Evolutionary conservation across 2,113 vertebrate genomes (phyloP).

Genomic region (Sterna hirundo): DNA sequence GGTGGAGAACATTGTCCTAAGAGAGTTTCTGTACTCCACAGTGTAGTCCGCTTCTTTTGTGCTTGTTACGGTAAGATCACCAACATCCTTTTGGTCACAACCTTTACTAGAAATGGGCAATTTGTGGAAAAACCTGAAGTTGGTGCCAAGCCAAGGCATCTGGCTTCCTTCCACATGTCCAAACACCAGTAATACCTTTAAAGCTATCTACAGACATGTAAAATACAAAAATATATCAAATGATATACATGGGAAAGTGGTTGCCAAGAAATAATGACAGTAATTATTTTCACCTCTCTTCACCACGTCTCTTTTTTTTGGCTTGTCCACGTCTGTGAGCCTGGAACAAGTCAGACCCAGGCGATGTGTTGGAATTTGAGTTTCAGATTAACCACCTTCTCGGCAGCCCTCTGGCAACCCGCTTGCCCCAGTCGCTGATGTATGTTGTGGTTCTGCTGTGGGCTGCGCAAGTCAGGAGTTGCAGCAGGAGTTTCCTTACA

Average conservation of each 20-base stretch:
- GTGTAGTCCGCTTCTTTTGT: neutral
- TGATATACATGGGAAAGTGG: neutral
- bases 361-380: neutral
- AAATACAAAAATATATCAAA: conserved; percentile 9
- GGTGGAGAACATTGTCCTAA: neutral
- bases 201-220: neutral
- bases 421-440: neutral
- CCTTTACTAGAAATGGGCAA: neutral
- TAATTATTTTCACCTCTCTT: conserved; percentile 24
- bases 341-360: neutral
- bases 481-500: neutral
- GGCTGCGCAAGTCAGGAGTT: neutral
- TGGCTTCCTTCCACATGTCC: neutral
- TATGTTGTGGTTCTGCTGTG: neutral
- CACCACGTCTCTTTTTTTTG: neutral
- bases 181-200: conserved; percentile 16
- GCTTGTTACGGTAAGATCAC: neutral
- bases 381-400: neutral
- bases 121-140: neutral
- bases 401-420: accelerated
- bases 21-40: neutral
- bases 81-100: neutral
- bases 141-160: neutral
- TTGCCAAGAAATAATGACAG: conserved; percentile 17
- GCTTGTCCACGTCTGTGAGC: neutral